phyloP scores from a whole-genome alignment of 2,888 invertebrate species.

The Geophilus truncorum region DNA sequence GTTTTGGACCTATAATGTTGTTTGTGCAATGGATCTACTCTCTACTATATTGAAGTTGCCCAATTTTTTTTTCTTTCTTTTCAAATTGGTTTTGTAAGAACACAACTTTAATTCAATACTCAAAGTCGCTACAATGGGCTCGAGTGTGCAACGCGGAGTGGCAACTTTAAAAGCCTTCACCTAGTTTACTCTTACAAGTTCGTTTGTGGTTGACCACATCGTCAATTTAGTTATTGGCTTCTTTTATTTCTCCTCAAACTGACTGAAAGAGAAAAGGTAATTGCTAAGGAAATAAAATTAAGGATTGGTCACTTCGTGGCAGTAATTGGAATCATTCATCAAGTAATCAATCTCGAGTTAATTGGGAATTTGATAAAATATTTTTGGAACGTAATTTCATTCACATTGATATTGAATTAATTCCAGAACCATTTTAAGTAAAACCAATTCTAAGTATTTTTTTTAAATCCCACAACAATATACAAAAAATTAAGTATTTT shows the following conservation, averaged over 20 bases:
- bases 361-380: too few relatives aligned
- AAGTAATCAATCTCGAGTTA: not conserved
- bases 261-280: not conserved
- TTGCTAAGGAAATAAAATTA: not conserved
- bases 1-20: not conserved
- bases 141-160: not conserved
- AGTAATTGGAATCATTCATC: not conserved
- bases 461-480: too few relatives aligned
- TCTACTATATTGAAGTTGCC: not conserved
- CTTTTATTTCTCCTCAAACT: not conserved
- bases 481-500: not conserved
- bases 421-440: too few relatives aligned
- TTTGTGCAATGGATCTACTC: constrained; percentile 2
- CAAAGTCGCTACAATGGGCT: not conserved
- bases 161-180: not conserved
- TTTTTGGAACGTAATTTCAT: too few relatives aligned
- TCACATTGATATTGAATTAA: too few relatives aligned
- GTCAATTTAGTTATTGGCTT: not conserved
- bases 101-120: constrained; percentile 14
- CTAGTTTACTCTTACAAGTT: not conserved
- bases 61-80: not conserved
- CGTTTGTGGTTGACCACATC: not conserved
- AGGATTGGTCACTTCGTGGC: not conserved
- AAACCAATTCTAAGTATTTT: too few relatives aligned
- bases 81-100: not conserved